phyloP scores from a whole-genome alignment of 2,113 vertebrate species.

The Cynopterus brachyotis region DNA sequence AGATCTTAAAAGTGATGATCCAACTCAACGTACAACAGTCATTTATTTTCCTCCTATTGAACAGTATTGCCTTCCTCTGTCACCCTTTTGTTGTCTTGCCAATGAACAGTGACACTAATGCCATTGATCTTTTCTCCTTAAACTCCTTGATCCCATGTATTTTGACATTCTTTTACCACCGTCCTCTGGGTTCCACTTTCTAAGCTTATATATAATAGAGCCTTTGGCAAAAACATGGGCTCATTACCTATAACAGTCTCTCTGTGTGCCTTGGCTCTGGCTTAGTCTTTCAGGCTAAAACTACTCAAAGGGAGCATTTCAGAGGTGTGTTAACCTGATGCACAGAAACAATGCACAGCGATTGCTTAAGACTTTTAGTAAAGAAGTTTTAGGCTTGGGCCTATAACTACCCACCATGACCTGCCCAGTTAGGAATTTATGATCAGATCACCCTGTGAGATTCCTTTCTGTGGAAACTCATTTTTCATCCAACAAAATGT shows the following conservation, averaged over 20 bases:
- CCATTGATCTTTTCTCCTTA: not conserved
- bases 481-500: not conserved
- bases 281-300: constrained; percentile 2
- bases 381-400: no score
- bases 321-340: not conserved
- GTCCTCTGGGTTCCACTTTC: constrained; percentile 24
- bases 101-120: not conserved
- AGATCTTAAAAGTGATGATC: not conserved
- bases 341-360: not conserved
- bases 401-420: not conserved
- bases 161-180: not conserved
- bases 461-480: not conserved
- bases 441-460: not conserved
- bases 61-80: not conserved
- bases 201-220: constrained; percentile 35
- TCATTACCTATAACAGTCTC: not conserved
- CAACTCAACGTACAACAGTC: not conserved
- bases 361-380: no score
- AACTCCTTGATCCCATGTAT: not conserved
- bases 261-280: not conserved
- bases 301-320: not conserved
- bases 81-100: not conserved
- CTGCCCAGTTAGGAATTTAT: not conserved
- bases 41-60: not conserved
- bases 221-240: not conserved